phyloP scores from a whole-genome alignment of 1,140 invertebrate species.

The Ostrea edulis region DNA sequence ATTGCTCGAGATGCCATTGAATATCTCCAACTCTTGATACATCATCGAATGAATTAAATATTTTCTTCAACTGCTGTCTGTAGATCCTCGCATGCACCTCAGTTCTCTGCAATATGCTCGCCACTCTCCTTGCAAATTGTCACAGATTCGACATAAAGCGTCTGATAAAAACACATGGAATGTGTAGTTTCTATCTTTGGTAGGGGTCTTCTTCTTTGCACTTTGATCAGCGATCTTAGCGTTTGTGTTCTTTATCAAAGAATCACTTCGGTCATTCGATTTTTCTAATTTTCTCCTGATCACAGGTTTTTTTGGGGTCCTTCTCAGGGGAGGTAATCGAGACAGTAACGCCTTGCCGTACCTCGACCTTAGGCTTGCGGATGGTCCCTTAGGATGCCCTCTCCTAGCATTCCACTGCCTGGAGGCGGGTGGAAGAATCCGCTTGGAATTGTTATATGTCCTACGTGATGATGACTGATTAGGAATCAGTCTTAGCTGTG shows the following conservation, averaged over 20 bases:
- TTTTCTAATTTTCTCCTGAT: conserved; percentile 10
- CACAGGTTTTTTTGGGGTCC: neutral
- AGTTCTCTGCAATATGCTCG: neutral
- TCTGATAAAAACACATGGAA: neutral
- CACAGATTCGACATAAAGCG: neutral
- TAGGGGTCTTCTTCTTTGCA: neutral
- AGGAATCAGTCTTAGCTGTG: neutral
- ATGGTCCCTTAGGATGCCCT: neutral
- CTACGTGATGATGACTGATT: neutral
- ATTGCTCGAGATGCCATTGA: too few relatives aligned
- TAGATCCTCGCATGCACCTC: neutral
- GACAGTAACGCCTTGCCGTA: conserved; percentile 4
- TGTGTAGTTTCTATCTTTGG: conserved; percentile 1
- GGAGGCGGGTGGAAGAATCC: neutral
- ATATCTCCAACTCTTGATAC: too few relatives aligned
- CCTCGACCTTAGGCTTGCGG: neutral
- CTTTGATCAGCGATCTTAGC: neutral
- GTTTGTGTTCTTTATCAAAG: neutral
- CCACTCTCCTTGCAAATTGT: conserved; percentile 8
- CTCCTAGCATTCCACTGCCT: conserved; percentile 4
- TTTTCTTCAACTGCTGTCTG: neutral
- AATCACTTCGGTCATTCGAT: neutral
- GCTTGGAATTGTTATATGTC: neutral
- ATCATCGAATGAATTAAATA: too few relatives aligned
- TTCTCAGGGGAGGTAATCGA: neutral